Evolutionary conservation across 1,140 invertebrate species (phyloP), one percentile per base, ranked within the genome.

Genomic region (Coboldia fuscipes): DNA sequence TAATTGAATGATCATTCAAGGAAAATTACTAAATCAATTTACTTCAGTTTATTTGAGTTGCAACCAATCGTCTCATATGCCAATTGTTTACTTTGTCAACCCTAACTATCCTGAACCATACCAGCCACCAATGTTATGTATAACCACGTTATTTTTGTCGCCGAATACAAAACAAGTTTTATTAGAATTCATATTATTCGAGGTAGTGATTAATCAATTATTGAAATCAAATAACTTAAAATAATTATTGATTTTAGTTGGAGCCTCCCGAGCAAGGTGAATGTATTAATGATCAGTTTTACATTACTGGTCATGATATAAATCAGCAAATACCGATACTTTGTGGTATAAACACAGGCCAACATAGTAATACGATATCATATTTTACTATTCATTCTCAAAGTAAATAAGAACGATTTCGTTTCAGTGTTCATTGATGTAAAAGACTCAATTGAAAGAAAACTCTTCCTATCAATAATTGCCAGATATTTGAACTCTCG

Each of bases 301-400:
- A 72, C 2, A 60, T 80, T 15, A 65, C 66, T 2, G 75, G 74
- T 9, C 71, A 75, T 44, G 73, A 77, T 47, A 44, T 60, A 0
- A 78, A 78, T 42, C 66, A 62, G 35, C 45, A 66, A 5, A 56
- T 79, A 17, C 78, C 77, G 1, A 58, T 67, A 8, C 48, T 82
- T 14, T 82, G 78, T 50, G 78, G 78, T 17, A 63, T 70, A 21
- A 80, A 80, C 42, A 69, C 66, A 3, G 76, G 75, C 2, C 74
- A 77, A 50, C 76, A 80, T 45, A 51, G 77, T 82, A 56, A 61
- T 58, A 55, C 14, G 6, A 29, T n/a, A n/a, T n/a, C n/a, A n/a
- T n/a, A n/a, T n/a, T 36, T 30, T 10, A 33, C 12, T 37, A 23
- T 34, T 33, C 7, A 33, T 23, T 29, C 12, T 12, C 16, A 34